Evolutionary conservation across 2,113 vertebrate genomes (phyloP).

Genomic region (Limanda limanda): DNA sequence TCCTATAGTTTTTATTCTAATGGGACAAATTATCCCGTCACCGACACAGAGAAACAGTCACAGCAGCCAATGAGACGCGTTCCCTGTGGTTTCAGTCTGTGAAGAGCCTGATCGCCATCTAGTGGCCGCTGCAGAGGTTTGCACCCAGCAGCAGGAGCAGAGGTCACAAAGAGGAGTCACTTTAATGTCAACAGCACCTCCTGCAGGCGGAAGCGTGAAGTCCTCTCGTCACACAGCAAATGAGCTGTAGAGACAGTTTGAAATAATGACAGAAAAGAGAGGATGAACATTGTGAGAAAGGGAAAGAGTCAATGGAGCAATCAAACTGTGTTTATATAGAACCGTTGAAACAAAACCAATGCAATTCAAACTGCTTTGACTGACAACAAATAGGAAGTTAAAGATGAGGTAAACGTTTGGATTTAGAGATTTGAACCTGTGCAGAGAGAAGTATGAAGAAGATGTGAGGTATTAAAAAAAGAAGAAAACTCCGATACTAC

Average conservation of each 20-base stretch:
- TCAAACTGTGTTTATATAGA: no score
- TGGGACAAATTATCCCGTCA: neutral
- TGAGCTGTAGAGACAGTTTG: neutral
- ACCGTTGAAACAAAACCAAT: no score
- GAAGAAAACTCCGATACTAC: no score
- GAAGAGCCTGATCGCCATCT: conserved; percentile 77
- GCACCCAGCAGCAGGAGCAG: conserved; percentile 32
- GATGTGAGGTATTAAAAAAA: no score
- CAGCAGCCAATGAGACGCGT: neutral
- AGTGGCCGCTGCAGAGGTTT: conserved; percentile 48
- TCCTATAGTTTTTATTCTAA: neutral
- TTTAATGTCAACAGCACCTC: conserved; percentile 68
- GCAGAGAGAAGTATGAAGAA: no score
- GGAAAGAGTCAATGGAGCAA: no score
- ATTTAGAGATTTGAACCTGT: no score
- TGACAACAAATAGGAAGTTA: no score
- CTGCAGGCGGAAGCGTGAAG: conserved; percentile 48
- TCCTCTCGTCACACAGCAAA: no score
- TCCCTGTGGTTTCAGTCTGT: neutral
- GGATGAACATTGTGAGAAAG: neutral
- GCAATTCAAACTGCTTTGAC: no score
- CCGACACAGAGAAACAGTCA: neutral
- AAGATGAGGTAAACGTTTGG: no score
- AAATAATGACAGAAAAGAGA: no score
- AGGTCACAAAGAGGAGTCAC: conserved; percentile 32